phyloP scores from a whole-genome alignment of 2,888 invertebrate genomes.

The Coleophora deauratella region DNA sequence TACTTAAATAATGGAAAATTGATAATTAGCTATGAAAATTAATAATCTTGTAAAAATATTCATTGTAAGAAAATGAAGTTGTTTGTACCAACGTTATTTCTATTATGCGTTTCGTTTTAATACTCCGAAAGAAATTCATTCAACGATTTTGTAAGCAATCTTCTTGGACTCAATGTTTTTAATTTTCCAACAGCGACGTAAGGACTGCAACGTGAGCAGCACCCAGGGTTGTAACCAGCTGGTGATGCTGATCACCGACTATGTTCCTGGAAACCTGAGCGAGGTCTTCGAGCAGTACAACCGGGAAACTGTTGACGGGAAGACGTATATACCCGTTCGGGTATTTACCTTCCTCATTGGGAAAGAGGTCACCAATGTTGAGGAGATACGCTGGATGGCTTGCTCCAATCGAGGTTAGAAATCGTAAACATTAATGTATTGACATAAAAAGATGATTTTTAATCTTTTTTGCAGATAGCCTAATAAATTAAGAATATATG shows the following conservation, averaged over 20 bases:
- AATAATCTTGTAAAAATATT: too few species aligned
- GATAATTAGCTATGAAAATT: too few species aligned
- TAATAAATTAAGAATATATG: too few species aligned
- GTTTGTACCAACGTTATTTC: too few species aligned
- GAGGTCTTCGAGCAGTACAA: constrained; percentile 90
- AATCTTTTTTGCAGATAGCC: too few species aligned
- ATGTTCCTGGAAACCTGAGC: constrained; percentile 90
- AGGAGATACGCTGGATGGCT: constrained; percentile 95
- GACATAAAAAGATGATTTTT: too few species aligned
- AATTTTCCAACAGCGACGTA: constrained; percentile 46
- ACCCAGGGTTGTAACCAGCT: constrained; percentile 90
- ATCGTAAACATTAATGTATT: background rate
- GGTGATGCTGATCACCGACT: constrained; percentile 97
- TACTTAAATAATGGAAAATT: too few species aligned
- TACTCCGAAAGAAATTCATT: too few species aligned
- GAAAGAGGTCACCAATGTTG: constrained; percentile 91
- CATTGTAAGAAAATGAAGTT: too few species aligned
- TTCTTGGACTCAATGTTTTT: too few species aligned
- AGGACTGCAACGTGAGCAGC: constrained; percentile 45
- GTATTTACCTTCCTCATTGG: constrained; percentile 97
- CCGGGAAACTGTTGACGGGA: constrained; percentile 74
- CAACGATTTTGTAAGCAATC: too few species aligned
- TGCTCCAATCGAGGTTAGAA: constrained; percentile 89
- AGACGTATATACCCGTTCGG: constrained; percentile 84
- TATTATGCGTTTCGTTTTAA: too few species aligned